Conservation (phyloP, 2,888 invertebrate species). For the Epirrhoe tristata region DNA sequence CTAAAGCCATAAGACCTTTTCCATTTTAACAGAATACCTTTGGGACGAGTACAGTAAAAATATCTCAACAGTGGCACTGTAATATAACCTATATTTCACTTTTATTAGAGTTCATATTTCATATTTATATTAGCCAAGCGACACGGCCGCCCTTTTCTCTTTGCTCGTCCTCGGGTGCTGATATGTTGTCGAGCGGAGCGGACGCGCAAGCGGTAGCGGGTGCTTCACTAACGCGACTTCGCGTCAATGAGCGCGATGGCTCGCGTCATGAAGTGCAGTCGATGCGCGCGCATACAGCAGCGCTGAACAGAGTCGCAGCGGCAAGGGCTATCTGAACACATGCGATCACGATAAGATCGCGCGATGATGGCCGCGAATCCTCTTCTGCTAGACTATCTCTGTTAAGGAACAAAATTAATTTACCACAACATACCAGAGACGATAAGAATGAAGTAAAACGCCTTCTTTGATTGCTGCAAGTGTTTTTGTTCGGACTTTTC, state of each 20-base stretch:
- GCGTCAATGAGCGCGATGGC: slow-evolving; percentile 71
- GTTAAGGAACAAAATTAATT: slow-evolving; percentile 52
- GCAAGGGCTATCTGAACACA: slow-evolving; percentile 81
- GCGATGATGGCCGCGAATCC: slow-evolving; percentile 71
- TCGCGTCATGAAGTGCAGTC: slow-evolving; percentile 81
- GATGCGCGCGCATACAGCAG: slow-evolving; percentile 82
- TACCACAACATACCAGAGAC: neutral
- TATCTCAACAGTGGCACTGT: slow-evolving; percentile 10
- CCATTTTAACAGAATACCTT: slow-evolving; percentile 13
- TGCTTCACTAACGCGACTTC: slow-evolving; percentile 71
- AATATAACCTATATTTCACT: slow-evolving; percentile 19
- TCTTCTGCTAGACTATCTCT: slow-evolving; percentile 73
- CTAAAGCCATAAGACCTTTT: slow-evolving; percentile 2
- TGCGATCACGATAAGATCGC: slow-evolving; percentile 79
- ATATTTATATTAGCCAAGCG: slow-evolving; percentile 84
- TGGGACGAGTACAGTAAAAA: slow-evolving; percentile 1
- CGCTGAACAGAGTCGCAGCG: slow-evolving; percentile 79
- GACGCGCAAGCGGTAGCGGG: slow-evolving; percentile 60
- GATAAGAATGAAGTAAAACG: neutral
- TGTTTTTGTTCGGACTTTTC: too few species aligned
- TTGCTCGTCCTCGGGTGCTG: slow-evolving; percentile 60
- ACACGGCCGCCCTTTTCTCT: slow-evolving; percentile 82
- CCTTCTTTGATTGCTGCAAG: too few species aligned
- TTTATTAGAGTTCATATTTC: slow-evolving; percentile 42
- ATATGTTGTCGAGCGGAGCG: slow-evolving; percentile 58